Conservation (phyloP, 2,113 vertebrate genomes). For the Chiloscyllium plagiosum region DNA sequence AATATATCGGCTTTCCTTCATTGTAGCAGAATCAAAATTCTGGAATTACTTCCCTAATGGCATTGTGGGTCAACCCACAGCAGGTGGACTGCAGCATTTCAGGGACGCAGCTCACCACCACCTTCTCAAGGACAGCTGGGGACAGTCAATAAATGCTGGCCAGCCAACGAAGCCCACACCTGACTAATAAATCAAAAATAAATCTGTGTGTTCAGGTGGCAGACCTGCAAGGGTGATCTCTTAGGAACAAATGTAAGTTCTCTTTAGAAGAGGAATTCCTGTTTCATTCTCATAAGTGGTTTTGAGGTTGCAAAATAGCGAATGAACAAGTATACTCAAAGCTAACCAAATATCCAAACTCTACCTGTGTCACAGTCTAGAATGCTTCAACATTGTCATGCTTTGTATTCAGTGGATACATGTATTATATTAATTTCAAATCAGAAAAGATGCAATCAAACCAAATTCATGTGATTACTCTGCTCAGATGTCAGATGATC, state of each 20-base stretch:
- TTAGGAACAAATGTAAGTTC: neutral
- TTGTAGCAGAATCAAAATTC: too few relatives aligned
- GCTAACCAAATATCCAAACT: neutral
- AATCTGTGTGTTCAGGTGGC: too few relatives aligned
- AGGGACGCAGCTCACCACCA: too few relatives aligned
- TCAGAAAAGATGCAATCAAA: neutral
- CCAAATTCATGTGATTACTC: neutral
- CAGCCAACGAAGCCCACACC: too few relatives aligned
- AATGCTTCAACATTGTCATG: neutral
- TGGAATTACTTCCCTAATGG: too few relatives aligned
- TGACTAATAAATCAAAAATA: too few relatives aligned
- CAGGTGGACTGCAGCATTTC: too few relatives aligned
- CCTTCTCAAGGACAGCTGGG: too few relatives aligned
- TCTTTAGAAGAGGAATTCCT: neutral
- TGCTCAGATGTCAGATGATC: neutral
- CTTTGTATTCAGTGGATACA: neutral
- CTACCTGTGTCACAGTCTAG: neutral
- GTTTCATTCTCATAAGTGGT: neutral
- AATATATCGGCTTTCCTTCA: too few relatives aligned
- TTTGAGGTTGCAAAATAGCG: neutral
- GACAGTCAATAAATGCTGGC: too few relatives aligned
- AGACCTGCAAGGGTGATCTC: neutral
- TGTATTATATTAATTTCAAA: neutral
- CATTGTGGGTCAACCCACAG: too few relatives aligned
- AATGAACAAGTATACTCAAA: neutral